Base-by-base conservation (phyloP, 2,113 vertebrate species). In the Struthidea cinerea region DNA sequence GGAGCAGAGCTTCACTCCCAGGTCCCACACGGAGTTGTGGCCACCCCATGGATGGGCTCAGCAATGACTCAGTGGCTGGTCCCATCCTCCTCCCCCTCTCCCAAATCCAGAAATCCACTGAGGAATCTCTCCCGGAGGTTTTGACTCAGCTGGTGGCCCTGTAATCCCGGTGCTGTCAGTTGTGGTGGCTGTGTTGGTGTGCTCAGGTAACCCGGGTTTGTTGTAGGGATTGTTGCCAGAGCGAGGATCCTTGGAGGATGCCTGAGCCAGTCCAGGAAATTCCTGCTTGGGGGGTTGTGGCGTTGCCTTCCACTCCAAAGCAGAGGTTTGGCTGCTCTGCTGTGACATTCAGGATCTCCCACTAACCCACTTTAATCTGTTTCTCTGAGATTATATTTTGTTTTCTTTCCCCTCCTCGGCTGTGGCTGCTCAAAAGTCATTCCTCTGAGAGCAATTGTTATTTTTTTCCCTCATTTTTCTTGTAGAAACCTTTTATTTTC, bases 111-210 rank as follows among this genome's bases (percentile, higher is more conserved):
- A 63, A 20, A 33, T 81, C 39, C 42, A 2, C 50, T 57, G 61
- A 68, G 3, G 19, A 35, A 35, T 75, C 55, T 89, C 60, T 70
- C 30, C 83, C 20, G 46, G 56, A n/a, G 85, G 46, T 33, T 85
- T 81, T 89, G 94, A 52, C 89, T 92, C 95, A 90, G 16, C 59
- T 55, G 79, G 32, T 84, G 88, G 65, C 74, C 78, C 61, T 90
- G 70, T 79, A 69, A 65, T 94, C 82, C 77, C 14, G 7, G 20
- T 39, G 71, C 69, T 64, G 39, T 47, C 32, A 27, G 47, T 22
- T 82, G 78, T 52, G 87, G 60, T 59, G 84, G 44, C 35, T 23
- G 26, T 2, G 0, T 19, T 65, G 63, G 8, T 6, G 9, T 13
- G 59, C 63, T 86, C 50, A 4, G 50, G 33, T 74, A 59, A 18